Percentiles rank a stretch among this genome's conserved stretches.
Conservation (phyloP, 2,113 vertebrate genomes). For the Xiphophorus hellerii region DNA sequence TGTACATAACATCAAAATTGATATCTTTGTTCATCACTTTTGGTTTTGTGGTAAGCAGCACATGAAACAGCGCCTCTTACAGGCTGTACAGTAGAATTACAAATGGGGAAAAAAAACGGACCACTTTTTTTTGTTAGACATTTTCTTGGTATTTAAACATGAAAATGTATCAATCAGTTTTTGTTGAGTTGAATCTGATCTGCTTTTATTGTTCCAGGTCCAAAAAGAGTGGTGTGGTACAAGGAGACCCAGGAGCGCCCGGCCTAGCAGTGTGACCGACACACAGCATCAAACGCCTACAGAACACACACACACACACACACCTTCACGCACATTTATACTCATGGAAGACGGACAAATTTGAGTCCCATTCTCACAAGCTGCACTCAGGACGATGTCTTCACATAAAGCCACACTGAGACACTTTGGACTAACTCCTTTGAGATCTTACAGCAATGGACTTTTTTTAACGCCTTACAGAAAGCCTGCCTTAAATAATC, state of each 20-base stretch:
- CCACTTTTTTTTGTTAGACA: too few relatives aligned
- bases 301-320: slow-evolving; percentile 31
- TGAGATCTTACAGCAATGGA: slow-evolving; percentile 75
- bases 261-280: slow-evolving; percentile 61
- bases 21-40: too few relatives aligned
- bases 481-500: slow-evolving; percentile 79
- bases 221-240: slow-evolving; percentile 78
- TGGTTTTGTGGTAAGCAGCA: too few relatives aligned
- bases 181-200: too few relatives aligned
- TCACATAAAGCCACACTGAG: slow-evolving; percentile 76
- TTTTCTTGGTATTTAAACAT: too few relatives aligned
- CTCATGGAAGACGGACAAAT: slow-evolving; percentile 61
- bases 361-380: slow-evolving; percentile 61
- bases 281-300: slow-evolving; percentile 24
- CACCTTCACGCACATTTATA: slow-evolving; percentile 39
- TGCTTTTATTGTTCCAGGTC: slow-evolving; percentile 66
- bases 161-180: too few relatives aligned
- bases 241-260: slow-evolving; percentile 73
- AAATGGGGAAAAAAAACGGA: too few relatives aligned
- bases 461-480: slow-evolving; percentile 82
- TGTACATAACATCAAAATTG: too few relatives aligned
- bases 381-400: slow-evolving; percentile 76
- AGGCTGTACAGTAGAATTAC: too few relatives aligned
- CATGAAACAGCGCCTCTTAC: too few relatives aligned
- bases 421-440: slow-evolving; percentile 81